phyloP scores from a whole-genome alignment of 2,888 invertebrate genomes.

The Zaprionus lineosus region DNA sequence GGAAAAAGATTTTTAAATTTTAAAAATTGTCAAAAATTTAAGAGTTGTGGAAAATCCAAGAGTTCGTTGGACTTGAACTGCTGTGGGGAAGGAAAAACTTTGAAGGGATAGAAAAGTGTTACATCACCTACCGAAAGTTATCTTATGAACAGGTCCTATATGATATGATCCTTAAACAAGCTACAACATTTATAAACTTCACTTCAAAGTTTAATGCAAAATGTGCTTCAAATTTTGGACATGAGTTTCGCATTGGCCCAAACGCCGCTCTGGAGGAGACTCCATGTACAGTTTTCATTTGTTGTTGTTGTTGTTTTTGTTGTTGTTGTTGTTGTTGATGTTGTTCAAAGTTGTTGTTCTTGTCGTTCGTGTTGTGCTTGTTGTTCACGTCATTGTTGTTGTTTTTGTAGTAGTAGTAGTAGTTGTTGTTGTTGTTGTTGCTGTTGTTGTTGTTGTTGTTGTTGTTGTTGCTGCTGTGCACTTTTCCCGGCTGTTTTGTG shows the following conservation, averaged over 20 bases:
- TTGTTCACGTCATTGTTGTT: conserved; percentile 2
- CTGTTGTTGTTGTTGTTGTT: conserved; percentile 28
- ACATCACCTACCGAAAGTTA: no score
- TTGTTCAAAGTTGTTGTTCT: conserved; percentile 32
- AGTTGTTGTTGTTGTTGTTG: conserved; percentile 32
- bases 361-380: neutral
- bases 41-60: no score
- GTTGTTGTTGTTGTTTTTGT: conserved; percentile 9
- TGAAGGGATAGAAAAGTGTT: no score
- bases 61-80: no score
- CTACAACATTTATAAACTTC: neutral
- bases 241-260: conserved; percentile 35
- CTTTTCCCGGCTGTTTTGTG: conserved; percentile 59
- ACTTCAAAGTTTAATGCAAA: conserved; percentile 10
- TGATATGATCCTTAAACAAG: no score
- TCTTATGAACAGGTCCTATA: no score
- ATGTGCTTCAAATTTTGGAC: conserved; percentile 16
- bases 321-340: conserved; percentile 13
- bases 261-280: neutral
- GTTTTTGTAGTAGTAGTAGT: conserved; percentile 10
- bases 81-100: no score
- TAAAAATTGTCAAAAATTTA: no score
- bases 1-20: no score
- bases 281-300: conserved; percentile 46
- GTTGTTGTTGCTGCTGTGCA: conserved; percentile 46